These are phyloP conservation scores for Anastatus disparis DNA, from an alignment of 1,140 invertebrate species.

Conservation along the genomic window DNA sequence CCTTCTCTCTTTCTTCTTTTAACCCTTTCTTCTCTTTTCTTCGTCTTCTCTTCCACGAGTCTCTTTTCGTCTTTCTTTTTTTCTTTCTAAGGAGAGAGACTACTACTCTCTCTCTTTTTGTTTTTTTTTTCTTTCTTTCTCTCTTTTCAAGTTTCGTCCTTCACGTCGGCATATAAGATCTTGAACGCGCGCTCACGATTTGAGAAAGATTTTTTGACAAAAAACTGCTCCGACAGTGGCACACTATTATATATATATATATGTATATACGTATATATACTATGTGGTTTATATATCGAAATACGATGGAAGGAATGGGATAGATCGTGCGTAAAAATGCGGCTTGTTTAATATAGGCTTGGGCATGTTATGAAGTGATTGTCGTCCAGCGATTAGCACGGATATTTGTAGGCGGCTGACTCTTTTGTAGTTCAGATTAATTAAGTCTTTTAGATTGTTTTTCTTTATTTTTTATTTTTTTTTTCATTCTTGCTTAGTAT, in stretches of 20 bases:
- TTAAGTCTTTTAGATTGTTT: too few relatives aligned
- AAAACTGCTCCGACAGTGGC: slow-evolving; percentile 18
- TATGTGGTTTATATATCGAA: too few relatives aligned
- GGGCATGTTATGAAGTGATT: not conserved
- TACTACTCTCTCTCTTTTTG: slow-evolving; percentile 43
- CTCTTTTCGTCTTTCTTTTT: not conserved
- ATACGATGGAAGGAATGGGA: not conserved
- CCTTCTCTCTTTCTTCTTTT: slow-evolving; percentile 10
- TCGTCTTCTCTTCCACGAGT: not conserved
- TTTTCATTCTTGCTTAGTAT: too few relatives aligned
- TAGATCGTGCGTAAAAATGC: slow-evolving; percentile 9
- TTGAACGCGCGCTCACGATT: slow-evolving; percentile 10
- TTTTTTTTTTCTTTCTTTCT: not conserved
- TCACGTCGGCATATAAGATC: slow-evolving; percentile 36
- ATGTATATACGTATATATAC: too few relatives aligned
- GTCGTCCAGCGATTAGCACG: not conserved
- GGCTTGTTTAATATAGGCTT: not conserved
- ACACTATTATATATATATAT: too few relatives aligned
- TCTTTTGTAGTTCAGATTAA: not conserved
- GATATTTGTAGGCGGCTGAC: not conserved
- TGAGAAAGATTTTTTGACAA: slow-evolving; percentile 30
- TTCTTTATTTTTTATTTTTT: too few relatives aligned
- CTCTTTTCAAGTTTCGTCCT: slow-evolving; percentile 18
- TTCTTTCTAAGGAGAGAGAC: slow-evolving; percentile 28
- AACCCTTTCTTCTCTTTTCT: not conserved